Percentiles rank a stretch among this genome's conserved stretches.
These are phyloP conservation scores for Amphipyra berbera DNA, from an alignment of 2,888 invertebrate species.

Conservation along the genomic window DNA sequence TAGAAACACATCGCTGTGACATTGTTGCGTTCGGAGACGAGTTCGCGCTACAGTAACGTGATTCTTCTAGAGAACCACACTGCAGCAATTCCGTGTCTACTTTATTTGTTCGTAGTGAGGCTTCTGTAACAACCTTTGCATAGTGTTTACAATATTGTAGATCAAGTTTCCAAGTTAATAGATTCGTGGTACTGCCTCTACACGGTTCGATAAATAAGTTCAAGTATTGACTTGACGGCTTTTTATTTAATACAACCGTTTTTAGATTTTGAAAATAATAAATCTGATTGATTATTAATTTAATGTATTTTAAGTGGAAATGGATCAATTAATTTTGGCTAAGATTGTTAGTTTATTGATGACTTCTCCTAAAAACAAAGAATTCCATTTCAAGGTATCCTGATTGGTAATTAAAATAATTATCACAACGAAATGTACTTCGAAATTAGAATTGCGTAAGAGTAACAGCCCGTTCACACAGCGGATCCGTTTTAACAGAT, in stretches of 20 bases:
- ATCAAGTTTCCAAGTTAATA: conserved; percentile 23
- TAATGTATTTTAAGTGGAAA: background rate
- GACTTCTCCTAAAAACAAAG: too few relatives aligned
- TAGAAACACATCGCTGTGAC: too few relatives aligned
- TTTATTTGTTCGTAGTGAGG: background rate
- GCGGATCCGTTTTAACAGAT: too few relatives aligned
- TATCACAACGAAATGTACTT: too few relatives aligned
- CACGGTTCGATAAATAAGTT: conserved; percentile 7
- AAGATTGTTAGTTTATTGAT: background rate
- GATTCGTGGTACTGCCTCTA: conserved; percentile 5
- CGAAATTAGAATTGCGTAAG: too few relatives aligned
- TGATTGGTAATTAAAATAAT: too few relatives aligned
- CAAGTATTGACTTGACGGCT: background rate
- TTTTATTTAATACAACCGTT: background rate
- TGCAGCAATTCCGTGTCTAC: too few relatives aligned
- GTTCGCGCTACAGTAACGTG: too few relatives aligned
- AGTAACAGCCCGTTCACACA: too few relatives aligned
- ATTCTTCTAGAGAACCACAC: too few relatives aligned
- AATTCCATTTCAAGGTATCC: too few relatives aligned
- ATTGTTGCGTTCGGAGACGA: too few relatives aligned
- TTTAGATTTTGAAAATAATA: background rate
- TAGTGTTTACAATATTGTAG: conserved; percentile 6
- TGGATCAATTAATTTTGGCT: background rate
- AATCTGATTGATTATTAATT: background rate
- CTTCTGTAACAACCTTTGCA: background rate